A percentile compares a stretch with the other conserved stretches of the same genome.
Evolutionary conservation across 1,140 invertebrate species (phyloP).

Genomic region (Gryon sp.): DNA sequence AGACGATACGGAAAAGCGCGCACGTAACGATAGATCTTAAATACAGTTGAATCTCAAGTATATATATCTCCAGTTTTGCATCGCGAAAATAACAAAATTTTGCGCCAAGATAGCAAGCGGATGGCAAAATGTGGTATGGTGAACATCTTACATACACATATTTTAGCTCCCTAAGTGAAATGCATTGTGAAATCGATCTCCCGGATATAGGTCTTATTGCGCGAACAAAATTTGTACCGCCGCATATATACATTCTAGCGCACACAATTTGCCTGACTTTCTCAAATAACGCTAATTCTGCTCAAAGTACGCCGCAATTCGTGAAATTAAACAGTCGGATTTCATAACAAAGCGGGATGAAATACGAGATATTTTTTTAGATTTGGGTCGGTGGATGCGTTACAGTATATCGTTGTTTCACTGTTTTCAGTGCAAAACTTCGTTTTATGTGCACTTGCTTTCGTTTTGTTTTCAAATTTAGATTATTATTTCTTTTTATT

Average conservation of each 20-base stretch:
- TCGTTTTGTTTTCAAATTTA: too few relatives aligned
- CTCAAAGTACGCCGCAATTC: constrained; percentile 23
- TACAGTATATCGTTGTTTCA: not conserved
- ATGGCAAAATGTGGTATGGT: too few relatives aligned
- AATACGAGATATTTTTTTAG: constrained; percentile 3
- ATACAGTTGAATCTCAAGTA: too few relatives aligned
- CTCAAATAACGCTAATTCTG: constrained; percentile 41
- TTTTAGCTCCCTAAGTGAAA: constrained; percentile 44
- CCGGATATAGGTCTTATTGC: constrained; percentile 57
- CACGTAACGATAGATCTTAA: too few relatives aligned
- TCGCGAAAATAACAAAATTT: too few relatives aligned
- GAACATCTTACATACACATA: constrained; percentile 41
- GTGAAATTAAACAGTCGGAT: constrained; percentile 22
- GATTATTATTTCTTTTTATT: too few relatives aligned
- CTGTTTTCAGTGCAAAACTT: too few relatives aligned
- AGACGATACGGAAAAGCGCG: constrained; percentile 7
- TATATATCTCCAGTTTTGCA: too few relatives aligned
- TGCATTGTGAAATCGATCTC: constrained; percentile 59
- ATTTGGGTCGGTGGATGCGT: constrained; percentile 5
- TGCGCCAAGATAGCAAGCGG: too few relatives aligned
- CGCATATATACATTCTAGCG: not conserved
- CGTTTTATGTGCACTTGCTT: too few relatives aligned
- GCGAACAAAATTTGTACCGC: constrained; percentile 27
- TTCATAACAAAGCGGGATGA: constrained; percentile 10
- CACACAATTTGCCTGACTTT: constrained; percentile 24